Evolutionary conservation across 1,140 invertebrate genomes (phyloP), one percentile per base, ranked within the genome.

Genomic region (Bombus confusus): DNA sequence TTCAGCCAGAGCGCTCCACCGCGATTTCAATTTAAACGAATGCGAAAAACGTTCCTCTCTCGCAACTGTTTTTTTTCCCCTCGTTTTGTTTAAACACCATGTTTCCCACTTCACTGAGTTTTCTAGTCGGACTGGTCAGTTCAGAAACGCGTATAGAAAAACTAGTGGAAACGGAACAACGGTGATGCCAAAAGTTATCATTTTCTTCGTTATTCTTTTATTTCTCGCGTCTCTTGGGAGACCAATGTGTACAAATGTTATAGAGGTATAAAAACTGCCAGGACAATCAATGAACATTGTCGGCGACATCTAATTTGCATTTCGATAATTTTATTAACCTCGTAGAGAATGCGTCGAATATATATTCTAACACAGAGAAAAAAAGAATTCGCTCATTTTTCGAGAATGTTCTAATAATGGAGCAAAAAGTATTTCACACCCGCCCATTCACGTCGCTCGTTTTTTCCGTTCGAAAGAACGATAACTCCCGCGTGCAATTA

Each of bases 81-180:
- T 52, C n/a, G 74, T 68, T 57, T 37, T 41, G 25, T 73, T 66
- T 69, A 88, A 88, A 86, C 76, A 78, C 80, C 64, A 78, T 71
- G 85, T 82, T 86, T 89, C 88, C 78, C 85, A 79, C 87, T 85
- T 52, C 85, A 66, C 5, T 85, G 85, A 78, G 68, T 87, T 89
- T 84, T 84, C 85, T 78, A 37, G 52, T 78, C 80, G 75, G 79
- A 52, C 62, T 83, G 73, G 43, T 68, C 43, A 75, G 25, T 39
- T 64, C 59, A 39, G 71, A 87, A 88, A 85, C 79, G 82, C 72
- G 80, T 34, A 10, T 5, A 74, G 22, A 86, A 71, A 82, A 86
- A 86, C 77, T 66, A 69, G 43, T 18, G 52, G 28, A 78, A 79
- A 88, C 75, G 76, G 79, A 88, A 85, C 78, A 76, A 75, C 78